Conservation (phyloP, 2,888 invertebrate genomes). For the Falcaria lacertinaria region DNA sequence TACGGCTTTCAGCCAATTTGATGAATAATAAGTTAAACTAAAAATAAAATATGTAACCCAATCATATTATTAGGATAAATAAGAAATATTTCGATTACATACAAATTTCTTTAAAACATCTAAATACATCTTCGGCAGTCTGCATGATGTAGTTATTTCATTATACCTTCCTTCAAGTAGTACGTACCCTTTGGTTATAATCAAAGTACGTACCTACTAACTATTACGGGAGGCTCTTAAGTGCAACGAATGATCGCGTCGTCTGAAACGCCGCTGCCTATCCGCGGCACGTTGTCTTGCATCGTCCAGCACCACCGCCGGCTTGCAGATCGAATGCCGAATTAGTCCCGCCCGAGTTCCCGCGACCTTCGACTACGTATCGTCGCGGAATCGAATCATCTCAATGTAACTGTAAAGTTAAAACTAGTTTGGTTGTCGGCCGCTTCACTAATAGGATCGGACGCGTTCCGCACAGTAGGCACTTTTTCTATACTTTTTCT, state of each 20-base stretch:
- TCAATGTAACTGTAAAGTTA: constrained; percentile 56
- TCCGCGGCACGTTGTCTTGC: constrained; percentile 13
- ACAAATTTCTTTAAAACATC: too few species aligned
- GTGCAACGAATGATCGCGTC: constrained; percentile 21
- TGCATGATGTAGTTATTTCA: too few species aligned
- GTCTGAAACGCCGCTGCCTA: constrained; percentile 13
- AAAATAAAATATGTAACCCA: too few species aligned
- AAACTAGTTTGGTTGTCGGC: constrained; percentile 66
- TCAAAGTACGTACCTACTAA: too few species aligned
- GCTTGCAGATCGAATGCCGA: constrained; percentile 53
- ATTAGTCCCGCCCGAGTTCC: constrained; percentile 58
- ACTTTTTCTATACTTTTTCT: constrained; percentile 57
- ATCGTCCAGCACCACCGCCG: constrained; percentile 15
- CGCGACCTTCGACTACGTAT: constrained; percentile 66
- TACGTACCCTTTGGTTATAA: too few species aligned
- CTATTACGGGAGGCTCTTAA: not conserved
- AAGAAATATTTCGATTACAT: too few species aligned
- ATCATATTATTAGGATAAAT: too few species aligned
- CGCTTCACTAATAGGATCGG: constrained; percentile 62
- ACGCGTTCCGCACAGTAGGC: constrained; percentile 42
- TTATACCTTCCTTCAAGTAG: too few species aligned
- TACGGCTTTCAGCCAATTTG: too few species aligned
- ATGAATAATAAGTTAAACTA: too few species aligned
- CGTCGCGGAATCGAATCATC: constrained; percentile 62
- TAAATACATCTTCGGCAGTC: too few species aligned